These are phyloP conservation scores for Ormyrus rosae DNA, from an alignment of 2,888 invertebrate genomes.

Conservation along the genomic window DNA sequence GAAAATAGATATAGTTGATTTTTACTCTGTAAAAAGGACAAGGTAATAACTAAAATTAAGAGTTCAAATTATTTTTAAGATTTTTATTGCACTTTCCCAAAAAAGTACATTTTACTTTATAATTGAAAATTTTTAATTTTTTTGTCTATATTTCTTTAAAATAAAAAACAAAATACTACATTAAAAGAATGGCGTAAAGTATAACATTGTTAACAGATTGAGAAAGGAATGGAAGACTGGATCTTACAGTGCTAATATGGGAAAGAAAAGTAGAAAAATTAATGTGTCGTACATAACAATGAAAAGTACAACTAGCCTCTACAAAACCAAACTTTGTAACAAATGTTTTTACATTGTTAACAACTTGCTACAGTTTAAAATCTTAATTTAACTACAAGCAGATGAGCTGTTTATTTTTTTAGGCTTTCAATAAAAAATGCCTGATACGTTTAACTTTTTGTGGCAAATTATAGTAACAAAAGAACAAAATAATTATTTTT, in stretches of 20 bases:
- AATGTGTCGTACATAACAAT: constrained; percentile 32
- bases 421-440: constrained; percentile 7
- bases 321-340: constrained; percentile 63
- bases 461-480: constrained; percentile 21
- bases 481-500: constrained; percentile 3
- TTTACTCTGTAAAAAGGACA: not conserved
- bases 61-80: constrained; percentile 60
- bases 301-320: constrained; percentile 62
- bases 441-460: not conserved
- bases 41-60: constrained; percentile 5
- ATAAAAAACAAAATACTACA: constrained; percentile 41
- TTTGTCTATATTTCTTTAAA: constrained; percentile 55
- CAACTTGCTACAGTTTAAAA: constrained; percentile 35
- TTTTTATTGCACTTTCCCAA: constrained; percentile 74
- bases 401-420: constrained; percentile 16
- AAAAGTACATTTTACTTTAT: constrained; percentile 66
- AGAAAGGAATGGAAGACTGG: constrained; percentile 59
- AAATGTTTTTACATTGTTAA: constrained; percentile 55
- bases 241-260: constrained; percentile 58
- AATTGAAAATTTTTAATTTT: constrained; percentile 41
- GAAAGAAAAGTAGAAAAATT: constrained; percentile 55
- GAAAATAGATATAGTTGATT: not conserved
- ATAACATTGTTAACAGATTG: constrained; percentile 31
- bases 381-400: constrained; percentile 39
- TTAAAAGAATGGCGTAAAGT: constrained; percentile 13